Conservation (phyloP, 1,140 invertebrate genomes). For the Lepidurus couesii region DNA sequence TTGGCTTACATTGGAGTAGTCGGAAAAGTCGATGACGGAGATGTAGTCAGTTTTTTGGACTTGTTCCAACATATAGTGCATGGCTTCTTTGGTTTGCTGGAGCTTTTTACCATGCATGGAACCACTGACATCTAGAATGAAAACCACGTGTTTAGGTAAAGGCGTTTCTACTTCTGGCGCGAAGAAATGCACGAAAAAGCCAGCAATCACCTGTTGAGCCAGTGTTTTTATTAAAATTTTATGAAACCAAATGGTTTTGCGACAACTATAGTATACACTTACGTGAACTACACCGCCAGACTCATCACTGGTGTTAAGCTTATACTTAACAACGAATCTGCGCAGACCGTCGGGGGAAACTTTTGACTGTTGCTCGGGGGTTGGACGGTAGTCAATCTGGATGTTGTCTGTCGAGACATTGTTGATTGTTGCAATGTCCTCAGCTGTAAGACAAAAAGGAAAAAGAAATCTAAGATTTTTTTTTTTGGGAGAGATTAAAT, state of each 20-base stretch:
- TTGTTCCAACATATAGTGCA: slow-evolving; percentile 57
- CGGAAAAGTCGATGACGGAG: slow-evolving; percentile 59
- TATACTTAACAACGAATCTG: slow-evolving; percentile 59
- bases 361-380: slow-evolving; percentile 48
- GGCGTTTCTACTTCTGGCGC: slow-evolving; percentile 55
- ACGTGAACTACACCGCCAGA: slow-evolving; percentile 54
- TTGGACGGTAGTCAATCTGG: slow-evolving; percentile 46
- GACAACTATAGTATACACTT: slow-evolving; percentile 9
- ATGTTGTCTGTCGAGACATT: slow-evolving; percentile 36
- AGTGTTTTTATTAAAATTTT: background rate
- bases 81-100: slow-evolving; percentile 59
- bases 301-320: slow-evolving; percentile 48
- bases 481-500: background rate
- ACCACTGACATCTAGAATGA: slow-evolving; percentile 63
- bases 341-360: slow-evolving; percentile 48
- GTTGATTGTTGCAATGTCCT: slow-evolving; percentile 36
- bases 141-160: slow-evolving; percentile 61
- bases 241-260: background rate
- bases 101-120: slow-evolving; percentile 63
- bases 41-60: slow-evolving; percentile 58
- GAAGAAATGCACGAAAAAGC: slow-evolving; percentile 72
- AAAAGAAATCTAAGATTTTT: background rate
- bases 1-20: slow-evolving; percentile 48
- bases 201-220: slow-evolving; percentile 57
- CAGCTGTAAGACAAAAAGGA: slow-evolving; percentile 26